Evolutionary conservation across 2,797 vertebrate genomes (phyloP).

Genomic region (Remorina albescens): DNA sequence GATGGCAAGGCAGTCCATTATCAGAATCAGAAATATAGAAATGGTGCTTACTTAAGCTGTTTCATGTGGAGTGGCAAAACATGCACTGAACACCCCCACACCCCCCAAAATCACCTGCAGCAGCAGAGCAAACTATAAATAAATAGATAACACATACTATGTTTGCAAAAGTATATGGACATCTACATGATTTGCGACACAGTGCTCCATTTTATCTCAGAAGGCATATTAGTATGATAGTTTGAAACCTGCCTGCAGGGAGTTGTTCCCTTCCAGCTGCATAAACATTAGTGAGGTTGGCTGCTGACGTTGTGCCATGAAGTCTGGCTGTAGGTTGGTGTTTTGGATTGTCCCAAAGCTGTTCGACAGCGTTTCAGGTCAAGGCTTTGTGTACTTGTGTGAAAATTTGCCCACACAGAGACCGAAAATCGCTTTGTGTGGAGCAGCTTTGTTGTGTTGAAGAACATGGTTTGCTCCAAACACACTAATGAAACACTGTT

Average conservation of each 20-base stretch:
- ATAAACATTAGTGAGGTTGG: background rate
- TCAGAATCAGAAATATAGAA: conserved; percentile 78
- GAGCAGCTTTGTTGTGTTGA: background rate
- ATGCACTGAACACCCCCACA: background rate
- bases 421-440: background rate
- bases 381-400: conserved; percentile 2
- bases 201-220: background rate
- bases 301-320: background rate
- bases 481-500: background rate
- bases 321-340: background rate
- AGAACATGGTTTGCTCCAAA: background rate
- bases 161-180: background rate
- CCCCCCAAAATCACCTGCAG: conserved; percentile 4
- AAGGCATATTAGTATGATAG: background rate
- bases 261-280: background rate
- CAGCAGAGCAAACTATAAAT: background rate
- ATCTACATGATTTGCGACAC: background rate
- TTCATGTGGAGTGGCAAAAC: conserved; percentile 18
- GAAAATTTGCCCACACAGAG: background rate
- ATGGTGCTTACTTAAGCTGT: conserved; percentile 61
- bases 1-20: conserved; percentile 76
- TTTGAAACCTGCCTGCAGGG: background rate
- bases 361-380: background rate
- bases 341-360: background rate
- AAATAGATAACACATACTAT: background rate